Conservation (phyloP, 2,113 vertebrate species). For the Peromyscus maniculatus region DNA sequence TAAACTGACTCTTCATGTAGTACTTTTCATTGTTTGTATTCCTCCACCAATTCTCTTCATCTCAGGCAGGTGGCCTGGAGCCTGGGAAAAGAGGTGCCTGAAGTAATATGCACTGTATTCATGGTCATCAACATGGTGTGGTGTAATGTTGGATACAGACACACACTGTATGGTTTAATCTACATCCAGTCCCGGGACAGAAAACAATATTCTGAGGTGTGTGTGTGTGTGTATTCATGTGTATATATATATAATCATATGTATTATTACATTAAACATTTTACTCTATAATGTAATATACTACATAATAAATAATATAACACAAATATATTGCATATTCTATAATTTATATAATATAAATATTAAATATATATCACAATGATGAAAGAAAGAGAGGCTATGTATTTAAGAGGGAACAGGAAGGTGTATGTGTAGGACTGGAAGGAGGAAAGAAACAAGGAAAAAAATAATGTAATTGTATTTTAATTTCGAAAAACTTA, state of each 20-base stretch:
- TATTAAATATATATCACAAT: too few species aligned
- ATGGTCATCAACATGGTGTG: not conserved
- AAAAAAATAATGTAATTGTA: not conserved
- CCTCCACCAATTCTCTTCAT: not conserved
- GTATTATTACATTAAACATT: not conserved
- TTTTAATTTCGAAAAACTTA: not conserved
- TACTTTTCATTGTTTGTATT: not conserved
- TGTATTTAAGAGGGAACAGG: not conserved
- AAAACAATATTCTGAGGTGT: not conserved
- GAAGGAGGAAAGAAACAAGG: not conserved
- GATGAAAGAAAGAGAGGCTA: not conserved
- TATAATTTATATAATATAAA: not conserved
- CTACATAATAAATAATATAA: not conserved
- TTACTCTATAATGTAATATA: not conserved
- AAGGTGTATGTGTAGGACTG: not conserved
- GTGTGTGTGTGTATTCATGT: not conserved
- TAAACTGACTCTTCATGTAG: not conserved
- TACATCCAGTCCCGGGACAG: not conserved
- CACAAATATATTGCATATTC: not conserved
- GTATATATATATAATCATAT: not conserved
- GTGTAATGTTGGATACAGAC: not conserved
- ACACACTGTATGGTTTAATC: not conserved
- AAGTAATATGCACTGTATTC: not conserved
- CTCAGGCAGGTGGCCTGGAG: not conserved
- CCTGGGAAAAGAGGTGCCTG: not conserved